Conservation (phyloP, 2,797 vertebrate genomes). For the Tragelaphus oryx region DNA sequence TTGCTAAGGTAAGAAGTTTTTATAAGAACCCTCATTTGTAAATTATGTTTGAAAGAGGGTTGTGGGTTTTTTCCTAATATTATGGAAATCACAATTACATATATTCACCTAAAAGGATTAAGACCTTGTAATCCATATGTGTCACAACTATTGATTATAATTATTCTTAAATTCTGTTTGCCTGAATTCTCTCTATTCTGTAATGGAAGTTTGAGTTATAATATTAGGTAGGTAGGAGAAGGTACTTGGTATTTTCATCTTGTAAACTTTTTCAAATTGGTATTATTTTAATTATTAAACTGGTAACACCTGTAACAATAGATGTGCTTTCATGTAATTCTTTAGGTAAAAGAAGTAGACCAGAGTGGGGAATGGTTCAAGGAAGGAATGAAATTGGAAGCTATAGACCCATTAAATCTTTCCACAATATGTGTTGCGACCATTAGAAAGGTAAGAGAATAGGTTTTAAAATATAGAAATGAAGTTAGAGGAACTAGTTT, state of each 20-base stretch:
- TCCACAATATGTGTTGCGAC: slow-evolving; percentile 99
- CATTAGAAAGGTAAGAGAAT: slow-evolving; percentile 92
- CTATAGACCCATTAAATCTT: slow-evolving; percentile 98
- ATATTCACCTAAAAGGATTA: slow-evolving; percentile 59
- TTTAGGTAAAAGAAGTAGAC: slow-evolving; percentile 95
- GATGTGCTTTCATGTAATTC: slow-evolving; percentile 65
- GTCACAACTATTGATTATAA: slow-evolving; percentile 43
- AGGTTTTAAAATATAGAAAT: not conserved
- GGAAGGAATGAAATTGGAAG: slow-evolving; percentile 99
- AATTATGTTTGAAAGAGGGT: slow-evolving; percentile 59
- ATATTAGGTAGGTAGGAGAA: slow-evolving; percentile 45
- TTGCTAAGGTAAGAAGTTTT: slow-evolving; percentile 90
- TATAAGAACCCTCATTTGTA: slow-evolving; percentile 60
- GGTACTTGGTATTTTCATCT: slow-evolving; percentile 30
- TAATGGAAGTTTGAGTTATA: slow-evolving; percentile 22
- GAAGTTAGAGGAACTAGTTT: not conserved
- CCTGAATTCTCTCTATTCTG: slow-evolving; percentile 30
- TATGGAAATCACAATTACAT: slow-evolving; percentile 56
- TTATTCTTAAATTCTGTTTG: slow-evolving; percentile 48
- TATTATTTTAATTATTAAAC: slow-evolving; percentile 11
- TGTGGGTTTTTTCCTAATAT: slow-evolving; percentile 65
- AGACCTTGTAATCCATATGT: slow-evolving; percentile 51
- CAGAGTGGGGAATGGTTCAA: slow-evolving; percentile 96
- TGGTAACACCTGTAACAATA: slow-evolving; percentile 31
- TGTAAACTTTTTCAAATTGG: slow-evolving; percentile 26